phyloP scores from a whole-genome alignment of 2,113 vertebrate genomes.

The Archilochus colubris region DNA sequence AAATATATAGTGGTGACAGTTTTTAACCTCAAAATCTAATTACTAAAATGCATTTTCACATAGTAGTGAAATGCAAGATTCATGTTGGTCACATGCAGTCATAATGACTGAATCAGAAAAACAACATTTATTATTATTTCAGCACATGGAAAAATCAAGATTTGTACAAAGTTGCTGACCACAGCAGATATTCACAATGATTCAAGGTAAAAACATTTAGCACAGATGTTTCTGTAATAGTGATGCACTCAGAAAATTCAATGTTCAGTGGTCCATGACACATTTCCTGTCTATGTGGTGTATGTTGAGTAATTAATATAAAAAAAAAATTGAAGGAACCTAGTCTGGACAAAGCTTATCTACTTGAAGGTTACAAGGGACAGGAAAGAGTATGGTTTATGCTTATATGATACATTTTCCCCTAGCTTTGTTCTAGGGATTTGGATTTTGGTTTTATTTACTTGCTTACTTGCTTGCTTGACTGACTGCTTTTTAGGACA shows the following conservation, averaged over 20 bases:
- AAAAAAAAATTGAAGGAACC: not conserved
- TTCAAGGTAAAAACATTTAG: conserved; percentile 2
- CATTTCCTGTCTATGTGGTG: not conserved
- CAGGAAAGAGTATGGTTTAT: not conserved
- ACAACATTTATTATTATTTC: not conserved
- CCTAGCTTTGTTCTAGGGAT: not conserved
- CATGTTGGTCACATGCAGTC: not conserved
- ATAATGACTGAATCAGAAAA: not conserved
- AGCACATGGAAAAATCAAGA: not conserved
- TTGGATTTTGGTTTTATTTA: not conserved
- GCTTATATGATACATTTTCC: not conserved
- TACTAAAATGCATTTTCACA: not conserved
- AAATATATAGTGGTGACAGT: not conserved
- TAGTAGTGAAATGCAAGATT: not conserved
- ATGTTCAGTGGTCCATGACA: not conserved
- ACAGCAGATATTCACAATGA: not conserved
- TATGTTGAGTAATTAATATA: not conserved
- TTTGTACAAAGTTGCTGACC: not conserved
- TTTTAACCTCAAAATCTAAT: not conserved
- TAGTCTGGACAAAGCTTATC: not conserved
- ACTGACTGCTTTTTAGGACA: not conserved
- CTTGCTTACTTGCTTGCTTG: not conserved
- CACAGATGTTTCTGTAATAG: conserved; percentile 44
- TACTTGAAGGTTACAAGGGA: not conserved
- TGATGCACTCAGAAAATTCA: conserved; percentile 1